Evolutionary conservation across 2,888 invertebrate species (phyloP).

Genomic region (Eilema griseolum): DNA sequence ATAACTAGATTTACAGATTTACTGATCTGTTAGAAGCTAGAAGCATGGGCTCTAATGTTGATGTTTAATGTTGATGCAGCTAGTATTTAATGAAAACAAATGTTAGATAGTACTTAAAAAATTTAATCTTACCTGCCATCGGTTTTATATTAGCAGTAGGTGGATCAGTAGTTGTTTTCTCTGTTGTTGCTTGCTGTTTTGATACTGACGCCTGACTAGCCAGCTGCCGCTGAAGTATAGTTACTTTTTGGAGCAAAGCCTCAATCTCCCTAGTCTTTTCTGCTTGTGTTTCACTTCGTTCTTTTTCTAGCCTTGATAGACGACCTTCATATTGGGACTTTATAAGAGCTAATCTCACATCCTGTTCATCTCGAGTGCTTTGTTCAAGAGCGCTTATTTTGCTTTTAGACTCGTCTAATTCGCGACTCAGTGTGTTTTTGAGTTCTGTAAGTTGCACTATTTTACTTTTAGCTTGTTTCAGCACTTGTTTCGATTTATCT

Average conservation of each 20-base stretch:
- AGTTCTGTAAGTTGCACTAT: constrained; percentile 91
- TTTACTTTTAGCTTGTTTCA: constrained; percentile 91
- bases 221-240: constrained; percentile 90
- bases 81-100: not conserved
- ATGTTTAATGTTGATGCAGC: too few relatives aligned
- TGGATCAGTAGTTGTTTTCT: constrained; percentile 87
- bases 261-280: constrained; percentile 90
- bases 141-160: constrained; percentile 97
- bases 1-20: too few relatives aligned
- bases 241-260: constrained; percentile 90
- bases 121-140: constrained; percentile 90
- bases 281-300: constrained; percentile 88
- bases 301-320: constrained; percentile 90
- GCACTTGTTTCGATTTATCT: constrained; percentile 88
- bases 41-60: too few relatives aligned
- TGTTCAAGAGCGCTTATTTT: constrained; percentile 84
- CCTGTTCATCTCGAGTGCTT: constrained; percentile 85
- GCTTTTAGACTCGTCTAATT: constrained; percentile 85
- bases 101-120: not conserved
- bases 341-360: constrained; percentile 86
- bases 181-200: constrained; percentile 86
- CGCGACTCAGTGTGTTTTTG: constrained; percentile 88
- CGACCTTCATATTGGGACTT: constrained; percentile 91
- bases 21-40: too few relatives aligned
- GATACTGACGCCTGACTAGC: constrained; percentile 90